Conservation (phyloP, 2,113 vertebrate genomes). For the Dromaius novaehollandiae region DNA sequence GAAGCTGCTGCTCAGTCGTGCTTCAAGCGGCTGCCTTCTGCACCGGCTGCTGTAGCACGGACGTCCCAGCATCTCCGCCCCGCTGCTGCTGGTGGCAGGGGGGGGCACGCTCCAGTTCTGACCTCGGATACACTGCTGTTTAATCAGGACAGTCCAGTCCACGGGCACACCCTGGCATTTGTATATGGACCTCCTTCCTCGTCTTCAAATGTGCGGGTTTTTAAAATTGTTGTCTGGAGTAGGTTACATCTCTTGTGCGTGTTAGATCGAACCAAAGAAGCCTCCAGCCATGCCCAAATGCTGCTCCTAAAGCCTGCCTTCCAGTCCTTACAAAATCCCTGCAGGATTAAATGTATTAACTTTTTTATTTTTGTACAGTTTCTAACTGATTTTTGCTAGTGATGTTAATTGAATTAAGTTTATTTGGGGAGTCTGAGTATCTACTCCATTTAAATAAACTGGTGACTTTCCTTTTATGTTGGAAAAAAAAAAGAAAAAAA, state of each 20-base stretch:
- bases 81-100: background rate
- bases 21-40: constrained; percentile 62
- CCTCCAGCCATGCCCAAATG: constrained; percentile 97
- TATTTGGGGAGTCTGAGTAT: constrained; percentile 81
- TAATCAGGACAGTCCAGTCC: background rate
- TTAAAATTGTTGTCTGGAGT: constrained; percentile 79
- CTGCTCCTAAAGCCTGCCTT: constrained; percentile 98
- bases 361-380: constrained; percentile 92
- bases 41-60: background rate
- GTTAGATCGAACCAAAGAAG: constrained; percentile 98
- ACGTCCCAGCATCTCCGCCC: background rate
- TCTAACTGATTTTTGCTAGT: constrained; percentile 94
- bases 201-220: constrained; percentile 76
- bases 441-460: too few relatives aligned
- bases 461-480: too few relatives aligned
- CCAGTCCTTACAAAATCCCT: constrained; percentile 93
- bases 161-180: constrained; percentile 68
- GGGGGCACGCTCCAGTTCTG: background rate
- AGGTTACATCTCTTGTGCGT: constrained; percentile 88
- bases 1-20: background rate
- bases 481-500: too few relatives aligned
- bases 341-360: constrained; percentile 87
- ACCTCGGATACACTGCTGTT: background rate
- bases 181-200: constrained; percentile 70
- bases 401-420: constrained; percentile 89